These are phyloP conservation scores for Steinernema hermaphroditum DNA, from an alignment of 2,888 invertebrate genomes.

Conservation along the genomic window DNA sequence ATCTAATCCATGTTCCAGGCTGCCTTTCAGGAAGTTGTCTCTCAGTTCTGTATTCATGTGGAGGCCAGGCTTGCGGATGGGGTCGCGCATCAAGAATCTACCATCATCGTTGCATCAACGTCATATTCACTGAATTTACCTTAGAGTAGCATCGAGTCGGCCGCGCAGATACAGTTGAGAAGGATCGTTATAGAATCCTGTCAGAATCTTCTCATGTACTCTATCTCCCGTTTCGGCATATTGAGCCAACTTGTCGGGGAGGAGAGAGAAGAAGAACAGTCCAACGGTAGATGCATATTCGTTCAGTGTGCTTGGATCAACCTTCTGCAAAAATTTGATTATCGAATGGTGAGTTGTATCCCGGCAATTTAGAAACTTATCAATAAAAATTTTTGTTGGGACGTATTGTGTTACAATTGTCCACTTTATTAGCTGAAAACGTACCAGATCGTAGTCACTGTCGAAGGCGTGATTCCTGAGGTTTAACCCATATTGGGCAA, in stretches of 20 bases:
- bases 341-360: too few relatives aligned
- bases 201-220: constrained; percentile 35
- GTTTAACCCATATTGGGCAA: constrained; percentile 48
- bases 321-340: constrained; percentile 64
- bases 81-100: constrained; percentile 54
- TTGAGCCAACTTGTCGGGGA: constrained; percentile 48
- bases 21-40: constrained; percentile 51
- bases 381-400: too few relatives aligned
- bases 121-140: constrained; percentile 33
- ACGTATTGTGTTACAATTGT: too few relatives aligned
- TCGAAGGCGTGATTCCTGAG: constrained; percentile 50
- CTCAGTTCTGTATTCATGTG: constrained; percentile 53
- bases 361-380: too few relatives aligned
- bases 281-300: constrained; percentile 74
- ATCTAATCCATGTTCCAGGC: constrained; percentile 50
- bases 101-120: background rate
- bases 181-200: constrained; percentile 51
- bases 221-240: constrained; percentile 41
- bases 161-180: constrained; percentile 46
- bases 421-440: constrained; percentile 22
- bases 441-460: constrained; percentile 72
- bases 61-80: constrained; percentile 53
- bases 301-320: constrained; percentile 80
- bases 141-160: constrained; percentile 45
- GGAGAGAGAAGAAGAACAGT: constrained; percentile 61